Evolutionary conservation across 2,797 vertebrate genomes (phyloP).

Genomic region (Mormyrus proboscirostris): DNA sequence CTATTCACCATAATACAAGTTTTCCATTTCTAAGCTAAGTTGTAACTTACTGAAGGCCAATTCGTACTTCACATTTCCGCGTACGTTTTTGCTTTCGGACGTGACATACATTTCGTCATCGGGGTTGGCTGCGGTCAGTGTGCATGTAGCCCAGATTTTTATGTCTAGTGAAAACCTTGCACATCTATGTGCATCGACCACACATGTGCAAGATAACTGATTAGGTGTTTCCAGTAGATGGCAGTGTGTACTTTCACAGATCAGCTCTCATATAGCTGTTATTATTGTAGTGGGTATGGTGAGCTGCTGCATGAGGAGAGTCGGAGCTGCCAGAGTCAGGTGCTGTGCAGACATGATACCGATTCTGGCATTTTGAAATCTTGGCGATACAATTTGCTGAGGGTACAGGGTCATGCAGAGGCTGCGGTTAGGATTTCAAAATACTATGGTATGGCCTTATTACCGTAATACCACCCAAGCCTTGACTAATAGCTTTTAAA

Average conservation of each 20-base stretch:
- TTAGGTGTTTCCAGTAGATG: background rate
- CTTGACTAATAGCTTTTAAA: background rate
- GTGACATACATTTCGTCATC: background rate
- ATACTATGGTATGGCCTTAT: background rate
- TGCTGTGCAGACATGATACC: background rate
- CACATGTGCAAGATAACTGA: background rate
- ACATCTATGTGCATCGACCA: background rate
- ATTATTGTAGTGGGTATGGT: background rate
- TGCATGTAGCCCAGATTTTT: background rate
- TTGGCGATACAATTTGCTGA: background rate
- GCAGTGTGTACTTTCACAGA: background rate
- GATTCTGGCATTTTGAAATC: background rate
- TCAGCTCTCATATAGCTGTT: background rate
- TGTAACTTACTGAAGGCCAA: background rate
- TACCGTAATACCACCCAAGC: background rate
- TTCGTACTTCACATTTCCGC: background rate
- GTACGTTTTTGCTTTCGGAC: background rate
- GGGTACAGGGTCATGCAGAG: too few species aligned
- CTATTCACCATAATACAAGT: background rate
- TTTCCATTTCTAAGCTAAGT: background rate
- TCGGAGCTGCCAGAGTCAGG: too few species aligned
- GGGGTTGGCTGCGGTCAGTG: background rate
- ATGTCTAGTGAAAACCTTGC: background rate
- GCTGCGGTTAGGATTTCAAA: background rate
- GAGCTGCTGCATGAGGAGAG: background rate